A percentile compares a stretch with the other conserved stretches of the same genome.
Conservation (phyloP, 2,113 vertebrate genomes). For the Ictalurus furcatus region DNA sequence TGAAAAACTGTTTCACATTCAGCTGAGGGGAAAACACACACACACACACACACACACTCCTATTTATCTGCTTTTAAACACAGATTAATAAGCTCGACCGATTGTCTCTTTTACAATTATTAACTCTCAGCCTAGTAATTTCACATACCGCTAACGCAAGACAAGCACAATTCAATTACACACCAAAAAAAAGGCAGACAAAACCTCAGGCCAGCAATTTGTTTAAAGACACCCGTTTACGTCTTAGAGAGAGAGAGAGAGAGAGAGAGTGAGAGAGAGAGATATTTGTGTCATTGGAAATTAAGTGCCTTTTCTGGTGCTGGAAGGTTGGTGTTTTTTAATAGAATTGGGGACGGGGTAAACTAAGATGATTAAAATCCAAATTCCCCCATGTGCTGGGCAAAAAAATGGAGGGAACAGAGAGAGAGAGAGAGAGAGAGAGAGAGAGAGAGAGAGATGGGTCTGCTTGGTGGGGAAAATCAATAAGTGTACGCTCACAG, state of each 20-base stretch:
- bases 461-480: constrained; percentile 69
- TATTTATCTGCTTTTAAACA: constrained; percentile 71
- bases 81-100: constrained; percentile 80
- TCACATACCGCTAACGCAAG: constrained; percentile 84
- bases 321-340: constrained; percentile 92
- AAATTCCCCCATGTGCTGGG: constrained; percentile 90
- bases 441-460: constrained; percentile 20
- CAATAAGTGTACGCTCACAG: constrained; percentile 91
- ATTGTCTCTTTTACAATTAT: constrained; percentile 91
- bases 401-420: constrained; percentile 47
- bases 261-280: constrained; percentile 58
- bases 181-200: neutral
- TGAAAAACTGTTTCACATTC: constrained; percentile 3
- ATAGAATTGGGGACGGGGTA: constrained; percentile 88
- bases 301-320: constrained; percentile 91
- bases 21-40: constrained; percentile 26
- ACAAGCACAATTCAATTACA: constrained; percentile 88
- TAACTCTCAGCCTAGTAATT: constrained; percentile 90
- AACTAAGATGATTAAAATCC: constrained; percentile 94
- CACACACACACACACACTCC: constrained; percentile 24
- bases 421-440: constrained; percentile 28
- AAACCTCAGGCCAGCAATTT: constrained; percentile 87
- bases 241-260: constrained; percentile 66
- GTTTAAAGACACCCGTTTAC: constrained; percentile 82
- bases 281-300: constrained; percentile 90